Base-by-base conservation (phyloP, 2,888 invertebrate genomes). In the Rhagonycha lutea region DNA sequence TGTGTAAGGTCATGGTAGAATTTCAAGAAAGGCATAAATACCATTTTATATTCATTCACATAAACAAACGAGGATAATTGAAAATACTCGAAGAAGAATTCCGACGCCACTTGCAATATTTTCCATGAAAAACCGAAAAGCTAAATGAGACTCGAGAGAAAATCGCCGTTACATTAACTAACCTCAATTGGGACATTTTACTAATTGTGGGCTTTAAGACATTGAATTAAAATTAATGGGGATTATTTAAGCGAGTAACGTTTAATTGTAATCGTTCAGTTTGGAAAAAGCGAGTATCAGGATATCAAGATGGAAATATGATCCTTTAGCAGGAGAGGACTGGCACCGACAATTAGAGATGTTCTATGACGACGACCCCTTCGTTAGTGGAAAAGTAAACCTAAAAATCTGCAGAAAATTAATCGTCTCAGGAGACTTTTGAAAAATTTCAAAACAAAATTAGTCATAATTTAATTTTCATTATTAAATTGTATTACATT, bases 1-100 rank as follows among this genome's bases (percentile, higher is more conserved):
- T 72, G 62, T 68, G 32, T 62, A 70, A 63, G 71, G 75, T 75
- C 75, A 71, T 67, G 67, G 69, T 63, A 47, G 75, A 72, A 75
- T 72, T 75, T 72, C 68, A 72, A 72, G 68, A 69, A 71, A 29
- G 24, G 61, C 68, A 68, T 70, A 69, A 74, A 70, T 68, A 74
- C 71, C 67, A 18, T 68, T 68, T 63, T 61, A 74, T 72, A 71
- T 75, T 75, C 47, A 47, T 47, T 47, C 71, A 71, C 47, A 75
- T 75, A 72, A 71, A 71, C 75, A 75, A 72, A 72, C 71, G 60
- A 65, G 63, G 23, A 24, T 65, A 65, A 65, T 65, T 47, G 47
- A 47, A 47, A 65, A 65, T 65, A 65, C 23, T 65, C 12, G 24
- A 26, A 26, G 63, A 61, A 74, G 74, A 74, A 73, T 62, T 28